Percentiles rank a stretch among this genome's conserved stretches.
phyloP scores from a whole-genome alignment of 2,797 vertebrate genomes.

The Micropoecilia bifurca region DNA sequence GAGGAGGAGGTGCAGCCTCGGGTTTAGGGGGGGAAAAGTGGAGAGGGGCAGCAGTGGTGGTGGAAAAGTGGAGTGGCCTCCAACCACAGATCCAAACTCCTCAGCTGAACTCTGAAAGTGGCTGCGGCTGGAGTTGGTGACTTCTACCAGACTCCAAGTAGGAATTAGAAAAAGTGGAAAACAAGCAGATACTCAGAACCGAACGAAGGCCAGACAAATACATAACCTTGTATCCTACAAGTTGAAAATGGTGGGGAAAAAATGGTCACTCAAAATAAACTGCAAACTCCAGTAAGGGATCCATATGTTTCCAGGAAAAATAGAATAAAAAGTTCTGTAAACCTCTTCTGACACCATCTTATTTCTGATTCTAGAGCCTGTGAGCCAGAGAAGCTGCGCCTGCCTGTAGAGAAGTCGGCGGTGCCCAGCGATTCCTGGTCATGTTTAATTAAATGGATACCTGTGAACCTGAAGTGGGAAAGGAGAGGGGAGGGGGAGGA shows the following conservation, averaged over 20 bases:
- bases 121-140: background rate
- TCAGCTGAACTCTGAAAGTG: constrained; percentile 1
- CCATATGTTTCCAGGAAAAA: background rate
- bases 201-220: background rate
- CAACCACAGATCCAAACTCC: constrained; percentile 12
- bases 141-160: background rate
- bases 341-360: constrained; percentile 23
- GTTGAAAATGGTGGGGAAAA: background rate
- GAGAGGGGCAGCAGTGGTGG: background rate
- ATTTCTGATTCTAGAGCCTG: background rate
- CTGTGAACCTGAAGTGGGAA: constrained; percentile 37
- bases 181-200: background rate
- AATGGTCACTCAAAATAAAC: constrained; percentile 5
- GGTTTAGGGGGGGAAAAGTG: constrained; percentile 3
- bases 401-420: constrained; percentile 47
- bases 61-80: constrained; percentile 11
- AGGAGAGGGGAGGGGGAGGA: constrained; percentile 10
- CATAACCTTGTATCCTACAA: background rate
- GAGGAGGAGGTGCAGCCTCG: constrained; percentile 26
- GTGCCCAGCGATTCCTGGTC: constrained; percentile 69
- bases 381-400: constrained; percentile 27
- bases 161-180: background rate
- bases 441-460: constrained; percentile 75
- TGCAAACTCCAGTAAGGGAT: background rate
- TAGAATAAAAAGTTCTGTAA: constrained; percentile 8